Percentiles rank a stretch among this genome's conserved stretches.
Evolutionary conservation across 2,113 vertebrate genomes (phyloP).

Genomic region (Albula goreensis): DNA sequence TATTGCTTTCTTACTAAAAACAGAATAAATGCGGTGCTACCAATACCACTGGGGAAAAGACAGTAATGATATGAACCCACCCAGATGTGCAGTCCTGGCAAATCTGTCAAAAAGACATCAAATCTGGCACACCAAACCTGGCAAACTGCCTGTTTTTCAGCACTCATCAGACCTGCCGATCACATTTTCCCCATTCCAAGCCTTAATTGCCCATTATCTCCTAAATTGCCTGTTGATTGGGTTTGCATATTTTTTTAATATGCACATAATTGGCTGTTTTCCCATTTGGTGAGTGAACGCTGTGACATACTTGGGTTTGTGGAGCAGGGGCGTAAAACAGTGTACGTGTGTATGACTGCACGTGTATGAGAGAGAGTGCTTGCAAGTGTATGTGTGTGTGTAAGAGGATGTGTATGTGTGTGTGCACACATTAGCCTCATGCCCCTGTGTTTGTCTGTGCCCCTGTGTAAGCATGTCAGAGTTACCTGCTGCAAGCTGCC

Average conservation of each 20-base stretch:
- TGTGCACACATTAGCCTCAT: not conserved
- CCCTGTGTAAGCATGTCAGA: not conserved
- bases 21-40: not conserved
- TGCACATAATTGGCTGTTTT: constrained; percentile 50
- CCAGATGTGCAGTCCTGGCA: not conserved
- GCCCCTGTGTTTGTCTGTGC: not conserved
- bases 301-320: not conserved
- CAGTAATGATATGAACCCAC: not conserved
- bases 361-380: not conserved
- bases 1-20: not conserved
- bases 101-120: not conserved
- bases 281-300: constrained; percentile 6
- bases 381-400: not conserved
- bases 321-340: not conserved
- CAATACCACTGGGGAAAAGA: not conserved
- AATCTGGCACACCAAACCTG: not conserved
- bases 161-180: not conserved
- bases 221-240: constrained; percentile 54
- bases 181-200: not conserved
- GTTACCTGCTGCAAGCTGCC: too few species aligned
- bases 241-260: constrained; percentile 50
- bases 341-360: not conserved
- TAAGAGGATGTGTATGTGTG: not conserved
- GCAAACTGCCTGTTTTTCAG: not conserved
- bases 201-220: constrained; percentile 48